These are phyloP conservation scores for Eunapius fragilis DNA, from an alignment of 37 sponge, comb jelly and placozoan species.

Conservation along the genomic window DNA sequence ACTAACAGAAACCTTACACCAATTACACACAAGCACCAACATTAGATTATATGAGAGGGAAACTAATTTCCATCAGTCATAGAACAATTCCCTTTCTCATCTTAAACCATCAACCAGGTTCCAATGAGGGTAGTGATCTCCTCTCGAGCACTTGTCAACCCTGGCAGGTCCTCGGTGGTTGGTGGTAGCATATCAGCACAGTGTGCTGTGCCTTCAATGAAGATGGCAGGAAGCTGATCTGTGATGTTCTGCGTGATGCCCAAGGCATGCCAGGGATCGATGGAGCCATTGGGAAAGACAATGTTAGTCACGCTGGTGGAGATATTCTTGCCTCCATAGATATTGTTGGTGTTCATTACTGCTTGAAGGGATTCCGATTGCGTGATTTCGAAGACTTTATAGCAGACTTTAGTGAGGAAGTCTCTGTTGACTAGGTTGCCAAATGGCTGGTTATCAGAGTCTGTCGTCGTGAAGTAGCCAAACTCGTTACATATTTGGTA, in stretches of 20 bases:
- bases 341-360: conserved; percentile 53
- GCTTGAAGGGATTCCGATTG: background rate
- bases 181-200: conserved; percentile 96
- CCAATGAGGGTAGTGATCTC: conserved; percentile 16
- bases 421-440: conserved; percentile 52
- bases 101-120: conserved; percentile 25
- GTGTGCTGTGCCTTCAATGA: conserved; percentile 87
- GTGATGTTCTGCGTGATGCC: conserved; percentile 35
- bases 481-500: conserved; percentile 90
- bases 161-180: conserved; percentile 27
- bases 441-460: conserved; percentile 70
- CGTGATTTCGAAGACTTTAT: conserved; percentile 54
- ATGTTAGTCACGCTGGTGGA: conserved; percentile 60
- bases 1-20: too few relatives aligned
- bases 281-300: conserved; percentile 91
- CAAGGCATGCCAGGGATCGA: conserved; percentile 93
- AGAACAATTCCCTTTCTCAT: too few relatives aligned
- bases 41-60: too few relatives aligned
- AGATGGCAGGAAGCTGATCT: conserved; percentile 30
- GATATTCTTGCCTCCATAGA: conserved; percentile 64
- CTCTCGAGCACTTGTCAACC: conserved; percentile 44
- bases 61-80: too few relatives aligned
- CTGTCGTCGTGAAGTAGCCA: conserved; percentile 88
- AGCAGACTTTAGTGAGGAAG: conserved; percentile 53
- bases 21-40: too few relatives aligned